phyloP scores from a whole-genome alignment of 2,113 vertebrate genomes.

The Prionailurus bengalensis region DNA sequence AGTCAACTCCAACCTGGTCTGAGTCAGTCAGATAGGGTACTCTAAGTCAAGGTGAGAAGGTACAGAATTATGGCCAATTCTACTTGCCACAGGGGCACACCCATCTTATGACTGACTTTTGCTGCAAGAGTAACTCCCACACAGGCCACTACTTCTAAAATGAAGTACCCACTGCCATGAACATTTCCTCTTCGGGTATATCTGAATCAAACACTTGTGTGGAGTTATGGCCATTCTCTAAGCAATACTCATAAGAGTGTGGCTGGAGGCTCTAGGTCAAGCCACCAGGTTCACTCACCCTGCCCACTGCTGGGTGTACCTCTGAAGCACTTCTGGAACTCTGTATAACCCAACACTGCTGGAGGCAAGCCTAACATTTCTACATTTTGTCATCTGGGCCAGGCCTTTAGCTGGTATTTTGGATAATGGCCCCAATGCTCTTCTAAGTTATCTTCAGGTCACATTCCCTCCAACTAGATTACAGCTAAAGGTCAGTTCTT shows the following conservation, averaged over 20 bases:
- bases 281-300: neutral
- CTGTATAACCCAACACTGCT: neutral
- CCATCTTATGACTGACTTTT: constrained; percentile 27
- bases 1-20: constrained; percentile 40
- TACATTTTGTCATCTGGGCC: neutral
- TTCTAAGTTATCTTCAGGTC: constrained; percentile 42
- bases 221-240: constrained; percentile 1
- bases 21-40: neutral
- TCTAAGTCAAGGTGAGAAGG: neutral
- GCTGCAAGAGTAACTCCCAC: constrained; percentile 1
- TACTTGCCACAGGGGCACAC: neutral
- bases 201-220: constrained; percentile 12
- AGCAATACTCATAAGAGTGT: neutral
- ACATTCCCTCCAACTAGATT: constrained; percentile 44
- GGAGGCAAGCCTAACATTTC: constrained; percentile 19
- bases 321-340: neutral
- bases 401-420: constrained; percentile 24
- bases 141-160: neutral
- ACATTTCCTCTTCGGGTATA: neutral
- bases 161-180: neutral
- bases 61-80: constrained; percentile 39
- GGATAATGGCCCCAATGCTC: neutral
- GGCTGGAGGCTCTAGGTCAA: neutral
- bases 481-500: constrained; percentile 17
- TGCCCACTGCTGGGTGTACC: neutral